Evolutionary conservation across 2,797 vertebrate genomes (phyloP).

Genomic region (Myotis vivesi): DNA sequence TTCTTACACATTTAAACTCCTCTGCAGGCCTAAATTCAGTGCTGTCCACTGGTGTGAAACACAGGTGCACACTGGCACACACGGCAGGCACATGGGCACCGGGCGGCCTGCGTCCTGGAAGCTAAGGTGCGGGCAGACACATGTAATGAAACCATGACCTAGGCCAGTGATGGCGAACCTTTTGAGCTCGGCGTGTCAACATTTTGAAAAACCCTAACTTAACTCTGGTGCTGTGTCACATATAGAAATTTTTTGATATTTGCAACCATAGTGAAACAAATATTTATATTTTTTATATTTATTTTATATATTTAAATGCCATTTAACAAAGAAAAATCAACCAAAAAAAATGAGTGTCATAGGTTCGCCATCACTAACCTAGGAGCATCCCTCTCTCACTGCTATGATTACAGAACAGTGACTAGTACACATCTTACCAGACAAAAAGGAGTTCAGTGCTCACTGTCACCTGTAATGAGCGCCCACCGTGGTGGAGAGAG

Average conservation of each 20-base stretch:
- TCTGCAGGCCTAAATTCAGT: no score
- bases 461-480: background rate
- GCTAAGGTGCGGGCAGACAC: background rate
- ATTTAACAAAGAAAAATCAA: no score
- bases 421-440: background rate
- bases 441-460: background rate
- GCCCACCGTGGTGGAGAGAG: background rate
- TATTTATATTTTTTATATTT: no score
- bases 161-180: no score
- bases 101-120: background rate
- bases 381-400: background rate
- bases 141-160: background rate
- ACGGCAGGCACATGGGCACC: background rate
- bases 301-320: no score
- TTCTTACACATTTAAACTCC: background rate
- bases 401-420: slow-evolving; percentile 7
- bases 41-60: background rate
- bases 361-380: no score
- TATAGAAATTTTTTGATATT: no score
- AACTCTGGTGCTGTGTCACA: no score
- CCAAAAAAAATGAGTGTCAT: no score
- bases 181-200: no score
- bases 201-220: no score
- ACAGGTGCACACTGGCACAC: background rate
- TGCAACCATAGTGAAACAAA: no score